These are phyloP conservation scores for Aurelia sp. DNA, from an alignment of 30 jellyfish, hydroid and myxozoan genomes.

Conservation along the genomic window DNA sequence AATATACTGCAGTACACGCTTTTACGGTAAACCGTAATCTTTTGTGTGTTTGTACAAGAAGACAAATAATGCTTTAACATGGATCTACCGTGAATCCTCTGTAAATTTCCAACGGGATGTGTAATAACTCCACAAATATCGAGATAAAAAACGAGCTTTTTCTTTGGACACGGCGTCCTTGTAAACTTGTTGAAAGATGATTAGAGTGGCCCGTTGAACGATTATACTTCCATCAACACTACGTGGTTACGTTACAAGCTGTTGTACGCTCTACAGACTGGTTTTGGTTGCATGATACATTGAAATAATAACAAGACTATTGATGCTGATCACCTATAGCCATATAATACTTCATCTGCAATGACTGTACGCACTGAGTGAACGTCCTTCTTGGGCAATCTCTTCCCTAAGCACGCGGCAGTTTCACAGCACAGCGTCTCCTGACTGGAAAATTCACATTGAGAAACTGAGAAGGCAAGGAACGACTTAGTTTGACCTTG, in stretches of 20 bases:
- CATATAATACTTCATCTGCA: too few species aligned
- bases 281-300: constrained; percentile 14
- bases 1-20: constrained; percentile 15
- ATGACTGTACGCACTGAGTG: too few species aligned
- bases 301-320: constrained; percentile 1
- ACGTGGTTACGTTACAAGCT: constrained; percentile 40
- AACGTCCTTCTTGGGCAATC: too few species aligned
- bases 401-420: too few species aligned
- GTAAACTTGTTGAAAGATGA: constrained; percentile 24
- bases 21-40: constrained; percentile 30
- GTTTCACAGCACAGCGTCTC: too few species aligned
- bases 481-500: constrained; percentile 57
- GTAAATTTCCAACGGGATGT: constrained; percentile 45
- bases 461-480: constrained; percentile 11
- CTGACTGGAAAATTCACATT: not conserved
- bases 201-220: constrained; percentile 55
- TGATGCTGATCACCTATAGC: too few species aligned
- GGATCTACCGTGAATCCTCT: constrained; percentile 26
- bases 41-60: constrained; percentile 26
- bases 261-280: constrained; percentile 4
- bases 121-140: constrained; percentile 48
- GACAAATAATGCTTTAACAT: constrained; percentile 28
- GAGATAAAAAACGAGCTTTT: constrained; percentile 23
- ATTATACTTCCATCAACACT: constrained; percentile 62
- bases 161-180: constrained; percentile 49